phyloP scores from a whole-genome alignment of 2,888 invertebrate genomes.

The Ennomos fuscantarius region DNA sequence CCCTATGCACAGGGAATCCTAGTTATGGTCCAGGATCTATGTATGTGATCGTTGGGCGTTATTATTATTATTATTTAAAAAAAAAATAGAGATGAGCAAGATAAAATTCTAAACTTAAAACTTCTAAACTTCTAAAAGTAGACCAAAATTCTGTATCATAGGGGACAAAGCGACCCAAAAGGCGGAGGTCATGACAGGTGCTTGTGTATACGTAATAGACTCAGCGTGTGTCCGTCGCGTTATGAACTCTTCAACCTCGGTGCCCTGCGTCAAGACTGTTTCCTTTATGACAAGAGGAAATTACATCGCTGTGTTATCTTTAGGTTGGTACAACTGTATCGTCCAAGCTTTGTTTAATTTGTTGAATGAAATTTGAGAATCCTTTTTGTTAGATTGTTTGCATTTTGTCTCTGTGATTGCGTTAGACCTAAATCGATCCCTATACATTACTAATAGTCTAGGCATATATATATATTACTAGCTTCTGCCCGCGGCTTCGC shows the following conservation, averaged over 20 bases:
- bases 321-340: conserved; percentile 14
- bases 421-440: background rate
- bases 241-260: conserved; percentile 66
- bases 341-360: conserved; percentile 39
- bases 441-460: too few relatives aligned
- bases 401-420: too few relatives aligned
- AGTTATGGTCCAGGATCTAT: too few relatives aligned
- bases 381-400: background rate
- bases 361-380: conserved; percentile 4
- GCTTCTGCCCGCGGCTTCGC: too few relatives aligned
- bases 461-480: too few relatives aligned
- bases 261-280: conserved; percentile 60
- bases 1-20: too few relatives aligned
- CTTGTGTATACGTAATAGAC: conserved; percentile 36
- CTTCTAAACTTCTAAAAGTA: too few relatives aligned
- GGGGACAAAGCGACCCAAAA: conserved; percentile 16
- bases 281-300: conserved; percentile 62
- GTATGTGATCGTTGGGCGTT: too few relatives aligned
- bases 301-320: conserved; percentile 58
- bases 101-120: background rate
- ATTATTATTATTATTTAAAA: too few relatives aligned
- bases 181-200: conserved; percentile 49
- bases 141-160: conserved; percentile 5
- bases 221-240: conserved; percentile 42
- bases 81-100: background rate